phyloP scores from a whole-genome alignment of 2,113 vertebrate genomes.

The Macheiramphus alcinus region DNA sequence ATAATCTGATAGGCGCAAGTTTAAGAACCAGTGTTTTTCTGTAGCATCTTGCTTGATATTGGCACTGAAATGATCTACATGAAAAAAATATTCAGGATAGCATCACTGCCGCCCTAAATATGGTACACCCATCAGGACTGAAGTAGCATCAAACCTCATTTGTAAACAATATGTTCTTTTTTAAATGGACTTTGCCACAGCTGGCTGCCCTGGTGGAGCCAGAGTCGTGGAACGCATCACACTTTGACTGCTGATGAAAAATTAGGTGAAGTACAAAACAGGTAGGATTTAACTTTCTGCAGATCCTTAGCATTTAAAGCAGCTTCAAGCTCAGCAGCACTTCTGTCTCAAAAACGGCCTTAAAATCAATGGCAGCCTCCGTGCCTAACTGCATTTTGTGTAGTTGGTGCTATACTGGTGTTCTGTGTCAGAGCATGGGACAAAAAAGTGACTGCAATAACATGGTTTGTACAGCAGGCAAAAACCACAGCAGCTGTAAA shows the following conservation, averaged over 20 bases:
- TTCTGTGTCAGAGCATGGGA: not conserved
- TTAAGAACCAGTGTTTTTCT: not conserved
- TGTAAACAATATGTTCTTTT: not conserved
- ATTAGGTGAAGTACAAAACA: not conserved
- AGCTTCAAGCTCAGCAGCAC: not conserved
- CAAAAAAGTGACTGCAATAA: not conserved
- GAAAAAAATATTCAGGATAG: not conserved
- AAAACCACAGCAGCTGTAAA: too few species aligned
- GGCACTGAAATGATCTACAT: not conserved
- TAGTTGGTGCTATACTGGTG: not conserved
- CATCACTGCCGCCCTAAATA: not conserved
- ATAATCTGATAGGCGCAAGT: not conserved
- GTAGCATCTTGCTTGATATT: not conserved
- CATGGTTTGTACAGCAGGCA: rapidly evolving
- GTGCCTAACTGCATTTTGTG: rapidly evolving
- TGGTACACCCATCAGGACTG: not conserved
- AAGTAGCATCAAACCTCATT: not conserved
- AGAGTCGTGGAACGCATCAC: not conserved
- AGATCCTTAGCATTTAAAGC: not conserved
- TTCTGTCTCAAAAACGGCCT: not conserved
- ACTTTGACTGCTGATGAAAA: not conserved
- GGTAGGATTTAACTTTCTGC: not conserved
- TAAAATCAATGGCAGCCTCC: not conserved
- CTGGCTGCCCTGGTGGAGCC: not conserved
- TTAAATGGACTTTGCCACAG: not conserved